These are phyloP conservation scores for Lysandra coridon DNA, from an alignment of 2,888 invertebrate genomes.

Conservation along the genomic window DNA sequence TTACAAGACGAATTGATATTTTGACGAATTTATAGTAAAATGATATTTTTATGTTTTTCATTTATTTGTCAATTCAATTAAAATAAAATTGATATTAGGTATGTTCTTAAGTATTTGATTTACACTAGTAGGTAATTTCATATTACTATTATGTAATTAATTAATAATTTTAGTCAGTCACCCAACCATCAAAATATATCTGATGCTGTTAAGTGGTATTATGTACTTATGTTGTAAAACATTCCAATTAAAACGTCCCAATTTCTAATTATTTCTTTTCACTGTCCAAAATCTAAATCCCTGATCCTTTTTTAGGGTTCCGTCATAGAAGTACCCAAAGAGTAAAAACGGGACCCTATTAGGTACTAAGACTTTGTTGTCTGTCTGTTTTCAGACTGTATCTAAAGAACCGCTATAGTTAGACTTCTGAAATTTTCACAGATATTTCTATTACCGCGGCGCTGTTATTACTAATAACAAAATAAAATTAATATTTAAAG, in stretches of 20 bases:
- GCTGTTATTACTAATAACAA: no score
- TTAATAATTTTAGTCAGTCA: neutral
- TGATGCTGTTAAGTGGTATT: neutral
- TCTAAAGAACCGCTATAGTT: no score
- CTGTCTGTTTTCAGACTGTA: no score
- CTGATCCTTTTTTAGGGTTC: neutral
- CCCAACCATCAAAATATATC: neutral
- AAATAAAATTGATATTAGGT: neutral
- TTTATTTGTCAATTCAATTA: neutral
- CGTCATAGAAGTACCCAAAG: no score
- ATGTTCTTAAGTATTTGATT: neutral
- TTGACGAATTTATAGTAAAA: neutral
- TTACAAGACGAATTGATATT: neutral
- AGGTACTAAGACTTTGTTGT: no score
- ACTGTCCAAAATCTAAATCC: neutral
- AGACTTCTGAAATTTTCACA: no score
- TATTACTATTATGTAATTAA: neutral
- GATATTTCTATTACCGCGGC: no score
- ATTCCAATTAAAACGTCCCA: slow-evolving; percentile 54
- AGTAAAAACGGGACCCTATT: no score
- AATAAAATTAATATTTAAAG: no score
- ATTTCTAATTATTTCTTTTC: slow-evolving; percentile 41
- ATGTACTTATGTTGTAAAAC: slow-evolving; percentile 19
- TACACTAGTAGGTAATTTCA: neutral
- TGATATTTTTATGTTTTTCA: neutral